A percentile compares a stretch with the other conserved stretches of the same genome.
Conservation (phyloP, 2,888 invertebrate genomes). For the Agriopis aurantiaria region DNA sequence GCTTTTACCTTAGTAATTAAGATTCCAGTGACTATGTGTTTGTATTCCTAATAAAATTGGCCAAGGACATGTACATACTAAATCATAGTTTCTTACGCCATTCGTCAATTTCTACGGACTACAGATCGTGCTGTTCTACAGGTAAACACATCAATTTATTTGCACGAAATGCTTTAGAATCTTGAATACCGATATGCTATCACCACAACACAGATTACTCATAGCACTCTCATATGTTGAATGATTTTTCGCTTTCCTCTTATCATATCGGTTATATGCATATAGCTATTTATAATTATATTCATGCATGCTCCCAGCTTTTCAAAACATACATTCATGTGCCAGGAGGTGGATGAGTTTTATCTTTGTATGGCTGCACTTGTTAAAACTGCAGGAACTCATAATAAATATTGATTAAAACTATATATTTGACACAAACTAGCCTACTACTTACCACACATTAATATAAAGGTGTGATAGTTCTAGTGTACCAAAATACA, state of each 20-base stretch:
- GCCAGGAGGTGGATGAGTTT: constrained; percentile 25
- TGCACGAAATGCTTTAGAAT: constrained; percentile 16
- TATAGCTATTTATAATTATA: constrained; percentile 27
- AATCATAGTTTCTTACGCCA: constrained; percentile 75
- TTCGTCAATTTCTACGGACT: constrained; percentile 76
- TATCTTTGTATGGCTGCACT: constrained; percentile 23
- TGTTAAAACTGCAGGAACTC: constrained; percentile 10
- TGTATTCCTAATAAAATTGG: constrained; percentile 68
- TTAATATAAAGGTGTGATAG: not conserved
- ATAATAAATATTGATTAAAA: not conserved
- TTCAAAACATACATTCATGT: constrained; percentile 29
- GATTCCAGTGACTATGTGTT: constrained; percentile 72
- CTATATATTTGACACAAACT: not conserved
- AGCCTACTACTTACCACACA: not conserved
- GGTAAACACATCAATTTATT: constrained; percentile 64
- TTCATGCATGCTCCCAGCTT: constrained; percentile 23
- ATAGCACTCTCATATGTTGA: not conserved
- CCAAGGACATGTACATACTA: constrained; percentile 85
- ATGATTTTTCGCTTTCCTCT: constrained; percentile 5
- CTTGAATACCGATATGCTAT: not conserved
- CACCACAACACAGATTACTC: constrained; percentile 1
- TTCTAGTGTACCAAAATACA: not conserved
- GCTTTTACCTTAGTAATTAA: constrained; percentile 48
- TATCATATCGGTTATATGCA: constrained; percentile 13
- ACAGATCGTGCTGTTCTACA: constrained; percentile 76